These are phyloP conservation scores for Pterois miles DNA, from an alignment of 2,797 vertebrate species.

Conservation along the genomic window DNA sequence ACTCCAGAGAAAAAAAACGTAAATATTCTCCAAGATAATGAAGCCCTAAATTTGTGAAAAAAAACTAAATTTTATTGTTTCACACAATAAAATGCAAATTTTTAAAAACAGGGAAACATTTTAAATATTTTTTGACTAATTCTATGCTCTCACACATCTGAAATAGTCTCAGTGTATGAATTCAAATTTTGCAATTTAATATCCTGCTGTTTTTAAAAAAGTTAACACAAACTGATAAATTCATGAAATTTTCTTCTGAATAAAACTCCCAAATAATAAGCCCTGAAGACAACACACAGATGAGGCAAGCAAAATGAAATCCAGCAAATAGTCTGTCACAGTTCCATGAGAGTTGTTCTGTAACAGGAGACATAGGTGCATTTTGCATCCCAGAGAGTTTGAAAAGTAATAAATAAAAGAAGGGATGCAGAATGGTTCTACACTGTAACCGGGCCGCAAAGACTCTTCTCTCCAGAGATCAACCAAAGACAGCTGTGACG, in stretches of 20 bases:
- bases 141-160: not conserved
- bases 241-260: not conserved
- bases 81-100: too few relatives aligned
- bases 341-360: not conserved
- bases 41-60: too few relatives aligned
- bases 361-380: too few relatives aligned
- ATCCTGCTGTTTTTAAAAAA: not conserved
- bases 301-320: not conserved
- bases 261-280: not conserved
- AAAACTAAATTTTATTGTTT: too few relatives aligned
- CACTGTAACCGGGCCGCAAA: not conserved
- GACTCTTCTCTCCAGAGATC: not conserved
- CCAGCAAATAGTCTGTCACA: not conserved
- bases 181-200: not conserved
- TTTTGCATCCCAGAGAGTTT: not conserved
- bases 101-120: not conserved
- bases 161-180: too few relatives aligned
- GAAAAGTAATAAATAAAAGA: conserved; percentile 6
- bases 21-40: too few relatives aligned
- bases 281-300: not conserved
- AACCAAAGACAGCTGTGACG: too few relatives aligned
- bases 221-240: not conserved
- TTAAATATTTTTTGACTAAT: not conserved
- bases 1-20: too few relatives aligned
- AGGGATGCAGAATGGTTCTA: not conserved